These are phyloP conservation scores for Benthosema pterotum DNA, from an alignment of 2,797 vertebrate species.

Conservation along the genomic window DNA sequence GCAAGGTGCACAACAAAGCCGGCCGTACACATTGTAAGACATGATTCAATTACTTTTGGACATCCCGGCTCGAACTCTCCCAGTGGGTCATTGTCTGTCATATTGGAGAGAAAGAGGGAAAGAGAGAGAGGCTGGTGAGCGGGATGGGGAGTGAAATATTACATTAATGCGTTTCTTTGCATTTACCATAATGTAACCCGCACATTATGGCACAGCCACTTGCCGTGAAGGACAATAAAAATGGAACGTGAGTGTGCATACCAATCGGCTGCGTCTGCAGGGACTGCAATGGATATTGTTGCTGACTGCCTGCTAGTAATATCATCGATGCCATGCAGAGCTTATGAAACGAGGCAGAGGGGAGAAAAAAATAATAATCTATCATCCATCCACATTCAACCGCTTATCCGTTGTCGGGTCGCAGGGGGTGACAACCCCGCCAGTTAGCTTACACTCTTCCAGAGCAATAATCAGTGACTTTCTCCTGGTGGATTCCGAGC, in stretches of 20 bases:
- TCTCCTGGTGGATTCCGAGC: too few relatives aligned
- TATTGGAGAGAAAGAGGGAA: background rate
- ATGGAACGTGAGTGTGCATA: conserved; percentile 39
- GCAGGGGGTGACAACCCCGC: too few relatives aligned
- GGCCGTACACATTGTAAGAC: conserved; percentile 42
- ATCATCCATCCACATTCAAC: too few relatives aligned
- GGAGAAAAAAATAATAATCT: too few relatives aligned
- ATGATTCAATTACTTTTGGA: conserved; percentile 59
- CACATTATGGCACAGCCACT: conserved; percentile 46
- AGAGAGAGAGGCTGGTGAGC: too few relatives aligned
- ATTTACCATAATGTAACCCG: conserved; percentile 26
- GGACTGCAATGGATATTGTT: conserved; percentile 10
- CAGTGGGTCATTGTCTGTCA: conserved; percentile 37
- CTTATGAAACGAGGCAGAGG: conserved; percentile 4
- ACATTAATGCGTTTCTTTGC: conserved; percentile 58
- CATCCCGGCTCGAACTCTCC: conserved; percentile 39
- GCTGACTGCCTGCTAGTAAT: too few relatives aligned
- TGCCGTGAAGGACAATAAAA: conserved; percentile 55
- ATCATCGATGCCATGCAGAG: too few relatives aligned
- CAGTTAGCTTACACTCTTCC: too few relatives aligned
- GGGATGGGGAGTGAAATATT: conserved; percentile 44
- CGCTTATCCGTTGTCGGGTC: too few relatives aligned
- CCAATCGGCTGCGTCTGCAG: conserved; percentile 31
- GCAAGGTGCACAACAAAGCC: conserved; percentile 27
- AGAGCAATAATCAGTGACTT: too few relatives aligned